Evolutionary conservation across 2,113 vertebrate species (phyloP).

Genomic region (Solea solea): DNA sequence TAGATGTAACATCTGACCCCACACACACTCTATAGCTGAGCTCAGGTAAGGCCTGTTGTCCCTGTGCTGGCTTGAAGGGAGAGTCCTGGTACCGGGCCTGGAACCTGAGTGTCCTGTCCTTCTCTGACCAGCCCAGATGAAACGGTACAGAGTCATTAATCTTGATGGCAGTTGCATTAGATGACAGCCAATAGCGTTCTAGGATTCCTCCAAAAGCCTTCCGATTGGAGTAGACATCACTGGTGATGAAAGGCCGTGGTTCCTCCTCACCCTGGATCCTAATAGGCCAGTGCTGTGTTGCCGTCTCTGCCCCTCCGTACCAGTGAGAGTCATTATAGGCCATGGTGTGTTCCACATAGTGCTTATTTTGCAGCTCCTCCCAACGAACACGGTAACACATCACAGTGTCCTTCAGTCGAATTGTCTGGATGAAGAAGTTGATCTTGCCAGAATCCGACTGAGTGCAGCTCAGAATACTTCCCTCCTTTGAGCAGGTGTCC

Average conservation of each 20-base stretch:
- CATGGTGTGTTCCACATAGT: slow-evolving; percentile 90
- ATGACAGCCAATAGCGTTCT: slow-evolving; percentile 96
- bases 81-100: slow-evolving; percentile 90
- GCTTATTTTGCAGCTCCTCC: slow-evolving; percentile 85
- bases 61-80: slow-evolving; percentile 83
- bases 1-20: slow-evolving; percentile 88
- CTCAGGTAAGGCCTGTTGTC: slow-evolving; percentile 81
- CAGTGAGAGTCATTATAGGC: slow-evolving; percentile 90
- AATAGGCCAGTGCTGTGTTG: slow-evolving; percentile 93
- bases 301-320: slow-evolving; percentile 93
- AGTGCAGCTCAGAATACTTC: slow-evolving; percentile 85
- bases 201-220: slow-evolving; percentile 92
- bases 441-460: slow-evolving; percentile 83
- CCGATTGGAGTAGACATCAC: slow-evolving; percentile 88
- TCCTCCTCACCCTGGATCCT: slow-evolving; percentile 86
- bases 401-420: slow-evolving; percentile 89
- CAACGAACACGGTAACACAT: slow-evolving; percentile 96
- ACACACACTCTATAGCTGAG: slow-evolving; percentile 94
- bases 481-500: slow-evolving; percentile 91
- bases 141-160: slow-evolving; percentile 95
- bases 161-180: slow-evolving; percentile 92
- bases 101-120: slow-evolving; percentile 84
- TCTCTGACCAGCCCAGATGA: slow-evolving; percentile 93
- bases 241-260: slow-evolving; percentile 91
- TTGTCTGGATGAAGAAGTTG: slow-evolving; percentile 94